These are phyloP conservation scores for Cynopterus sphinx DNA, from an alignment of 2,797 vertebrate species.

Conservation along the genomic window DNA sequence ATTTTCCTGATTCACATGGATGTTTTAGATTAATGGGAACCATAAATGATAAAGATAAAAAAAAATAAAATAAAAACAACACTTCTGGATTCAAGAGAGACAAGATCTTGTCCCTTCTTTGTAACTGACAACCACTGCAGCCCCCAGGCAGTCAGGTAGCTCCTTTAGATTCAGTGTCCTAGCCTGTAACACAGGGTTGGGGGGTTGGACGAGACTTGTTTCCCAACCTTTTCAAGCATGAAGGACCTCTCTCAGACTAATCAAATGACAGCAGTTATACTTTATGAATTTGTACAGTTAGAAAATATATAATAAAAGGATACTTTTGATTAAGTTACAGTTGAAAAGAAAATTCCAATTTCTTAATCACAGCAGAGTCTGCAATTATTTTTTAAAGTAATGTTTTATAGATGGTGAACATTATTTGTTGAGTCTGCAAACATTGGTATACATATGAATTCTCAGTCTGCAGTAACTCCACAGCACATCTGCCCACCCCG, in stretches of 20 bases:
- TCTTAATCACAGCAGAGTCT: constrained; percentile 54
- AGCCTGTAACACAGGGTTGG: neutral
- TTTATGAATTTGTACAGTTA: constrained; percentile 48
- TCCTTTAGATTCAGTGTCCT: neutral
- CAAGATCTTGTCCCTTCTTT: neutral
- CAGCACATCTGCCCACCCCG: neutral
- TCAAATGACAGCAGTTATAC: neutral
- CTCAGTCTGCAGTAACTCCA: neutral
- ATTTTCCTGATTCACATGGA: constrained; percentile 27
- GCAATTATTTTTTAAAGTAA: constrained; percentile 58
- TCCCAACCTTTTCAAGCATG: neutral
- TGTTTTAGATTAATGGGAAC: neutral
- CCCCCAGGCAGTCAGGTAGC: neutral
- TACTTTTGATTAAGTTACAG: neutral
- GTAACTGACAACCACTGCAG: neutral
- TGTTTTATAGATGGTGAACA: constrained; percentile 49
- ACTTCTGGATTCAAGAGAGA: neutral
- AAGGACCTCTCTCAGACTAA: neutral
- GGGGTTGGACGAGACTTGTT: neutral
- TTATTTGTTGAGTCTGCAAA: constrained; percentile 64
- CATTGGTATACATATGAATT: constrained; percentile 46
- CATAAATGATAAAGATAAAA: neutral
- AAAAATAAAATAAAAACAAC: neutral
- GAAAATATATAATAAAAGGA: constrained; percentile 54
- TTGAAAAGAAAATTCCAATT: constrained; percentile 56